A percentile compares a stretch with the other conserved stretches of the same genome.
These are phyloP conservation scores for Lucilia sericata DNA, from an alignment of 1,140 invertebrate genomes.

Conservation along the genomic window DNA sequence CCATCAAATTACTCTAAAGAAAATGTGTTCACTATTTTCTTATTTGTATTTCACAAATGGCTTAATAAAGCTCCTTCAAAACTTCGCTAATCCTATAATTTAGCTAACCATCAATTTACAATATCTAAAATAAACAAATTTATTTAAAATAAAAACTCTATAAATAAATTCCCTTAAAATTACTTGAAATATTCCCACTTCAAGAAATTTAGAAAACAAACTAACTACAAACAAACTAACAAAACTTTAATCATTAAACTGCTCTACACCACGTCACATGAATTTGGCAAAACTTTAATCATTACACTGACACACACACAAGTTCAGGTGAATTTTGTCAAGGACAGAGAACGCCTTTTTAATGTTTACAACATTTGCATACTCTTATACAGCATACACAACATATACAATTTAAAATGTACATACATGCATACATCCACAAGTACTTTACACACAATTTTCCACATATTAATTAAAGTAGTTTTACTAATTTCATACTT, in stretches of 20 bases:
- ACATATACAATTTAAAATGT: background rate
- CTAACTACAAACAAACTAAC: background rate
- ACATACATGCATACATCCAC: background rate
- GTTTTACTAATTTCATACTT: conserved; percentile 39
- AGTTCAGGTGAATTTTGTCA: background rate
- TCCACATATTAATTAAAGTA: background rate
- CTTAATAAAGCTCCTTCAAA: no score
- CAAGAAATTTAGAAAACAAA: background rate
- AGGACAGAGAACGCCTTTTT: conserved; percentile 28
- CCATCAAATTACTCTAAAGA: no score
- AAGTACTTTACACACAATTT: background rate
- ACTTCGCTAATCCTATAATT: no score
- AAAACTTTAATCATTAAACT: conserved; percentile 7
- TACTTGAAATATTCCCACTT: background rate
- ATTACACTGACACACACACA: background rate
- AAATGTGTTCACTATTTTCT: no score
- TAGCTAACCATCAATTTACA: no score
- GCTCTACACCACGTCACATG: conserved; percentile 1
- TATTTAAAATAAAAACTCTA: no score
- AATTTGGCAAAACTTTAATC: conserved; percentile 20
- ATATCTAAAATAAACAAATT: no score
- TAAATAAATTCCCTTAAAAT: no score
- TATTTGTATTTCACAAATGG: no score
- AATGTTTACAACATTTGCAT: conserved; percentile 17
- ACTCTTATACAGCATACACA: background rate